Percentiles rank a stretch among this genome's conserved stretches.
These are phyloP conservation scores for Trididemnum miniatum DNA, from an alignment of 23 tunicate species.

Conservation along the genomic window DNA sequence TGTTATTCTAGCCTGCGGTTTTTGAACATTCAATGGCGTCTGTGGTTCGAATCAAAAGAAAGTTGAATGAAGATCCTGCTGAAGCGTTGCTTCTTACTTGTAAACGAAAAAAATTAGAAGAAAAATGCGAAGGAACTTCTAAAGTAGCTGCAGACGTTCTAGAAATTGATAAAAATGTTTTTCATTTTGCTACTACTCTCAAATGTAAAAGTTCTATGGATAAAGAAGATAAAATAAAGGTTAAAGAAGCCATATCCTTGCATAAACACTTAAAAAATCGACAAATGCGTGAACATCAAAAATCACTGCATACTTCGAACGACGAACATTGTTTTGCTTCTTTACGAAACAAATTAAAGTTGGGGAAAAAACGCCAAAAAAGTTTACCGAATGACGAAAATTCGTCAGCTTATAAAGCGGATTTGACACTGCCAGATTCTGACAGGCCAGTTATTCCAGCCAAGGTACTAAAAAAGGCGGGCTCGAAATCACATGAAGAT, in stretches of 20 bases:
- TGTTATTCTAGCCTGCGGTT: neutral
- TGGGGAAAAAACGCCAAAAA: neutral
- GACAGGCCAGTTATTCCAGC: neutral
- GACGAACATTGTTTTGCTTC: neutral
- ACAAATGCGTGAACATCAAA: neutral
- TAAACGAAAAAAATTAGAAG: constrained; percentile 56
- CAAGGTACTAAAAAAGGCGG: neutral
- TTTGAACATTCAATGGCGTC: constrained; percentile 52
- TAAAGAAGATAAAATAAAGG: constrained; percentile 44
- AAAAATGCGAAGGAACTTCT: constrained; percentile 21
- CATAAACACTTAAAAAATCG: neutral
- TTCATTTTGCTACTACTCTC: constrained; percentile 76
- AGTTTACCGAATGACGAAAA: neutral
- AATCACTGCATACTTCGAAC: neutral
- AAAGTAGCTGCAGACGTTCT: constrained; percentile 52
- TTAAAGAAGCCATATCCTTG: constrained; percentile 41
- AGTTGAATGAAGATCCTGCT: constrained; percentile 68
- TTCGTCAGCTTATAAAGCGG: neutral
- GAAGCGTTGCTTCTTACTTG: constrained; percentile 78
- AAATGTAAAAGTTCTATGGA: constrained; percentile 27
- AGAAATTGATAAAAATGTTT: constrained; percentile 72
- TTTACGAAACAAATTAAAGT: neutral
- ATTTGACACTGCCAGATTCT: neutral
- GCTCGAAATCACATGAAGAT: neutral
- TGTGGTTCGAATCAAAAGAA: constrained; percentile 75